Percentiles rank a stretch among this genome's conserved stretches.
phyloP scores from a whole-genome alignment of 2,797 vertebrate species.

The Champsocephalus esox region DNA sequence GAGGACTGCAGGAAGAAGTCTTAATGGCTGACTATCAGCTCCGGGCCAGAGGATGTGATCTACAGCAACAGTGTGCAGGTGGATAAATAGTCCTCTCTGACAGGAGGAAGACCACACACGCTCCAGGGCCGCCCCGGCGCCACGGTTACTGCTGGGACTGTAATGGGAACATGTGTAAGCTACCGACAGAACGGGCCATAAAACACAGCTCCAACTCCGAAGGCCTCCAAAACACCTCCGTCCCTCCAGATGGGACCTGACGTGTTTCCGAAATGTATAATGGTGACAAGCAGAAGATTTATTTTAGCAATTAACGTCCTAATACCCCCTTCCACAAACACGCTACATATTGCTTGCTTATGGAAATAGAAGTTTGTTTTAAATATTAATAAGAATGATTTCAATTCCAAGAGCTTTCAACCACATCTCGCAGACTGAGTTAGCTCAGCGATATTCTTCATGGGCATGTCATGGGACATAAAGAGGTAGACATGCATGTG shows the following conservation, averaged over 20 bases:
- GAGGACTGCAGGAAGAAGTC: slow-evolving; percentile 28
- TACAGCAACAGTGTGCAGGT: slow-evolving; percentile 59
- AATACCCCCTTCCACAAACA: neutral
- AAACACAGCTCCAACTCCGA: slow-evolving; percentile 28
- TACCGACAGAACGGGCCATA: slow-evolving; percentile 40
- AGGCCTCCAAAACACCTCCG: slow-evolving; percentile 16
- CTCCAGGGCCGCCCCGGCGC: slow-evolving; percentile 17
- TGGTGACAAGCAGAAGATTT: neutral
- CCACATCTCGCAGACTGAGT: neutral
- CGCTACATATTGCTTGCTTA: neutral
- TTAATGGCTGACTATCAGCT: slow-evolving; percentile 34
- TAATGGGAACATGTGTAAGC: slow-evolving; percentile 47
- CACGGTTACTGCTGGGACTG: slow-evolving; percentile 37
- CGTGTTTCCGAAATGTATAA: slow-evolving; percentile 10
- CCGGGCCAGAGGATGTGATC: slow-evolving; percentile 35
- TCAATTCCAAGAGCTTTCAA: neutral
- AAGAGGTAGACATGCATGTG: no score
- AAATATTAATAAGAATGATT: neutral
- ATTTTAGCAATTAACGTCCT: neutral
- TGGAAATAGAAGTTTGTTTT: neutral
- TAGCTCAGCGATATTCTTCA: neutral
- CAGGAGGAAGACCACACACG: slow-evolving; percentile 57
- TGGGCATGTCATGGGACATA: no score
- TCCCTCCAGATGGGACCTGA: slow-evolving; percentile 47
- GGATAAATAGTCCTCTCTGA: slow-evolving; percentile 49